A percentile compares a stretch with the other conserved stretches of the same genome.
Conservation (phyloP, 2,888 invertebrate genomes). For the Tipula vernalis region DNA sequence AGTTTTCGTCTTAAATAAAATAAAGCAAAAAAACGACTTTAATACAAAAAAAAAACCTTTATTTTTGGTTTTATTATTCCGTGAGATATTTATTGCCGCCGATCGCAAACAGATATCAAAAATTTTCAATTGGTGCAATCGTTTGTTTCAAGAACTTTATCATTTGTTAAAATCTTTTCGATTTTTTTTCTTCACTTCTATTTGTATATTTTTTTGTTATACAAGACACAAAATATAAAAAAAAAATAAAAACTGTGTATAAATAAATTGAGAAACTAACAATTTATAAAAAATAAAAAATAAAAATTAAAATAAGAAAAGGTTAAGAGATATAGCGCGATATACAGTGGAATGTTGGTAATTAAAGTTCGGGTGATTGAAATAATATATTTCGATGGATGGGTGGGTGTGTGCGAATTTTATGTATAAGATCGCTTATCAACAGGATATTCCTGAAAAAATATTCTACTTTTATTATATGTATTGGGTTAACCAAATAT, state of each 20-base stretch:
- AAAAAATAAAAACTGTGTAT: neutral
- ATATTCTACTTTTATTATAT: no score
- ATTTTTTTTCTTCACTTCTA: constrained; percentile 5
- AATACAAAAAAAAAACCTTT: constrained; percentile 17
- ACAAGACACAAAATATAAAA: neutral
- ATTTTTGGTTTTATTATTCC: constrained; percentile 22
- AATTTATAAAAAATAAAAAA: neutral
- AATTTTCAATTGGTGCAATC: constrained; percentile 15
- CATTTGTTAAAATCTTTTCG: constrained; percentile 7
- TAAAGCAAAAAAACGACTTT: neutral
- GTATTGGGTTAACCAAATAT: no score
- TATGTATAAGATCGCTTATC: no score
- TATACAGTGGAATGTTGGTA: neutral
- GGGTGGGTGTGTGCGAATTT: neutral
- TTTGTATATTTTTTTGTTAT: constrained; percentile 7
- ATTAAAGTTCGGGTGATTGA: neutral
- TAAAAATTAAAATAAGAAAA: neutral
- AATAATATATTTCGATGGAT: neutral
- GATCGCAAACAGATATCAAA: constrained; percentile 32
- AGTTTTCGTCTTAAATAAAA: constrained; percentile 17
- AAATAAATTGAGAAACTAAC: constrained; percentile 8
- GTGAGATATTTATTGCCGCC: constrained; percentile 38
- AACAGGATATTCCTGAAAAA: no score
- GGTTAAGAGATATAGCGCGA: neutral
- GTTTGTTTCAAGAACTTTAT: constrained; percentile 16